Conservation (phyloP, 2,888 invertebrate species). For the Serrognathus titanus region DNA sequence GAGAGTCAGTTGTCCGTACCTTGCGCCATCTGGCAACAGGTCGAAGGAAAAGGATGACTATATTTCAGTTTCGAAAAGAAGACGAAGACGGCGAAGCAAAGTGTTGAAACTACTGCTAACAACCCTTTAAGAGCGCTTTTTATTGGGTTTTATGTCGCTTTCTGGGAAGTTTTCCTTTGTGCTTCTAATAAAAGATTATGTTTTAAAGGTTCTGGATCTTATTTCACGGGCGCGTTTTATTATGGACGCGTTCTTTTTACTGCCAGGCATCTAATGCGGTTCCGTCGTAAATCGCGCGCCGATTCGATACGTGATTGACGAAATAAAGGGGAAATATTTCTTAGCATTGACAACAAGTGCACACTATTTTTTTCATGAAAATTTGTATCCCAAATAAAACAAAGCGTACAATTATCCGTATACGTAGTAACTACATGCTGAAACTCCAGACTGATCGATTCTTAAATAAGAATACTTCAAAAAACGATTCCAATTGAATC, state of each 20-base stretch:
- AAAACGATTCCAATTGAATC: no score
- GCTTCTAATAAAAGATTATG: conserved; percentile 15
- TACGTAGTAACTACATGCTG: no score
- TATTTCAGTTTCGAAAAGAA: not conserved
- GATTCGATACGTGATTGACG: no score
- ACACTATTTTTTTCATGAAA: no score
- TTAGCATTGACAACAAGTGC: no score
- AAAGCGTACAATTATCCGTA: no score
- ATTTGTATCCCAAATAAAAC: no score
- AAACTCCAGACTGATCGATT: no score
- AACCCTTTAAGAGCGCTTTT: conserved; percentile 24
- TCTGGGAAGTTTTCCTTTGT: conserved; percentile 17
- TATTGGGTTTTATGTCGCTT: conserved; percentile 21
- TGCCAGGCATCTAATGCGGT: no score
- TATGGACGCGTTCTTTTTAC: conserved; percentile 1
- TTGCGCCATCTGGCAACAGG: conserved; percentile 45
- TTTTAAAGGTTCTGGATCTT: conserved; percentile 3
- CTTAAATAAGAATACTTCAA: no score
- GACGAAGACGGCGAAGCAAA: conserved; percentile 19
- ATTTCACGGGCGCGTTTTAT: conserved; percentile 5
- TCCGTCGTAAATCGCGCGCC: no score
- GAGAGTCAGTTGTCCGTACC: conserved; percentile 41
- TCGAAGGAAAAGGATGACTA: conserved; percentile 26
- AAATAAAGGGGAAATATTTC: no score
- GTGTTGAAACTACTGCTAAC: conserved; percentile 30